Evolutionary conservation across 2,888 invertebrate species (phyloP).

Genomic region (Geophilus truncorum): DNA sequence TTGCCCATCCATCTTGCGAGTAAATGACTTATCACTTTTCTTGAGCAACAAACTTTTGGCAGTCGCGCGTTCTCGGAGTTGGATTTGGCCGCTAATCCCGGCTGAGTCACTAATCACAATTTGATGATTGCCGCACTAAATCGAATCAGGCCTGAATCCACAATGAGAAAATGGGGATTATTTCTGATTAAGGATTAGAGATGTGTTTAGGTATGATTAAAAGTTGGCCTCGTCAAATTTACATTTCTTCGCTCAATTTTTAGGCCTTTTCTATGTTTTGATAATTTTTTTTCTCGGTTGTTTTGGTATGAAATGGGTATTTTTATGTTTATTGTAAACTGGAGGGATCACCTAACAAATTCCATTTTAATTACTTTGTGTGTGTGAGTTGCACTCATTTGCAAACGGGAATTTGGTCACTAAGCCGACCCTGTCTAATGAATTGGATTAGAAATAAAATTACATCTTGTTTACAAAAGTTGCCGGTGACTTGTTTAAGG

Average conservation of each 20-base stretch:
- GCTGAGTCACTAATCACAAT: constrained; percentile 27
- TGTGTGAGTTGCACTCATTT: background rate
- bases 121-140: constrained; percentile 17
- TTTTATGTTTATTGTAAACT: background rate
- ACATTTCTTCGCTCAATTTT: background rate
- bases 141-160: constrained; percentile 17
- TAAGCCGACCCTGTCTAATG: background rate
- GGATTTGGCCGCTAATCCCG: background rate
- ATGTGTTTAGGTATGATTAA: background rate
- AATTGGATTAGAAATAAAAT: background rate
- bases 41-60: background rate
- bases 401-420: background rate
- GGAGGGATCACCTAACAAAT: background rate
- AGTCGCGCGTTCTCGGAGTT: background rate
- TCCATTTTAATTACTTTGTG: background rate
- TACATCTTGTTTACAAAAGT: no score
- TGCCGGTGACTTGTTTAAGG: no score
- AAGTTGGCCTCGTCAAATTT: background rate
- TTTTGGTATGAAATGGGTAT: background rate
- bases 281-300: background rate
- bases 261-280: no score
- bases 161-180: constrained; percentile 18
- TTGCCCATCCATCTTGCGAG: background rate
- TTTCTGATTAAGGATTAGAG: background rate
- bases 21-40: constrained; percentile 22